Evolutionary conservation across 2,888 invertebrate genomes (phyloP), one percentile per base, ranked within the genome.

Genomic region (Sarcophaga subvicina): DNA sequence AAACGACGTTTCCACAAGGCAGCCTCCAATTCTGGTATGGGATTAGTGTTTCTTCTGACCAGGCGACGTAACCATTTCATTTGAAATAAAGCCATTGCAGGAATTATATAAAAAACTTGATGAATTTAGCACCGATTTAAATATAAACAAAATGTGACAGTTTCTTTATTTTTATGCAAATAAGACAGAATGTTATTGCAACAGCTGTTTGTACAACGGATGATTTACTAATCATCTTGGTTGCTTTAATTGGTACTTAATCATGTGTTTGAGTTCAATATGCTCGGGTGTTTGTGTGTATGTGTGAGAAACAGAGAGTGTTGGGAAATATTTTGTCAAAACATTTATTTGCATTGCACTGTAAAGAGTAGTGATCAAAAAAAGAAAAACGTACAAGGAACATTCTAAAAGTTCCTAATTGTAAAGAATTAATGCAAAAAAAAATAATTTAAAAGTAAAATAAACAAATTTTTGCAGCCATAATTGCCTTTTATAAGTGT

Each of bases 1-100:
- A 96, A 92, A 27, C 95, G 94, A 8, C 94, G 93, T 91, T 96
- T 96, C 96, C 95, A 96, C 11, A 94, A 66, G 2, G 93, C 90
- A 0, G 96, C 96, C 54, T 91, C 92, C 17, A 94, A 92, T 88
- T 93, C 91, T 2, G 93, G 92, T 78, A 95, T 94, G 0, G 94
- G 94, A 69, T 91, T 94, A 27, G 94, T 95, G 88, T 94, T 89
- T 37, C 93, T 92, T 67, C 95, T 92, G 5, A 95, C 90, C 37
- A 94, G 91, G 54, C 93, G 92, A 6, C 94, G 92, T n/a, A 95
- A 89, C 94, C 95, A 95, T 89, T 91, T 91, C 87, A 94, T 92
- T 89, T 93, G 90, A 90, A 94, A 94, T n/a, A 94, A 81, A 1
- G 92, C 86, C 93, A 94, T 94, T 49, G 59, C 64, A 66, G 4